Evolutionary conservation across 2,888 invertebrate genomes (phyloP).

Genomic region (Diloba caeruleocephala): DNA sequence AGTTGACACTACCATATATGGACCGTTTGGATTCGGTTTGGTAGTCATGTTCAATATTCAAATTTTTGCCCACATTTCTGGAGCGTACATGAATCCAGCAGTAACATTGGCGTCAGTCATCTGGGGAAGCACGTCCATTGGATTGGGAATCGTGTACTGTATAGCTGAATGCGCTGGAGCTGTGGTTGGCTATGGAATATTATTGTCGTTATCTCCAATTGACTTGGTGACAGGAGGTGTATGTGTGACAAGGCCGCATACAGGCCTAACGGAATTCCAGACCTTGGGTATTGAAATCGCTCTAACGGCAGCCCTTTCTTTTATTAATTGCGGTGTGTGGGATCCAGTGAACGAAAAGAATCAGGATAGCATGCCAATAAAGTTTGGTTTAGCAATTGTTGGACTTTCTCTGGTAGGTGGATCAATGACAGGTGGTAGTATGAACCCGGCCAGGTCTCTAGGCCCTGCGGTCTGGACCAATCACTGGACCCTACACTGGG

Average conservation of each 20-base stretch:
- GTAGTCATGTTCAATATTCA: slow-evolving; percentile 91
- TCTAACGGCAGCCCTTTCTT: slow-evolving; percentile 90
- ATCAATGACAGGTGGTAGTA: slow-evolving; percentile 91
- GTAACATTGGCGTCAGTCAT: slow-evolving; percentile 91
- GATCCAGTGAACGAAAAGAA: slow-evolving; percentile 91
- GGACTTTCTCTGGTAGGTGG: slow-evolving; percentile 91
- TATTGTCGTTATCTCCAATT: slow-evolving; percentile 85
- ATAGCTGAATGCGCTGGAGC: slow-evolving; percentile 92
- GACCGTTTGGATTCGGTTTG: slow-evolving; percentile 91
- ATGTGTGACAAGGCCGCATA: slow-evolving; percentile 90
- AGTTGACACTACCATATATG: slow-evolving; percentile 81
- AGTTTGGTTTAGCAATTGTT: slow-evolving; percentile 91
- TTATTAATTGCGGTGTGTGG: slow-evolving; percentile 92
- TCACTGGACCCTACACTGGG: slow-evolving; percentile 91
- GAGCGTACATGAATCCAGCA: slow-evolving; percentile 93
- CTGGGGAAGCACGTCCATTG: slow-evolving; percentile 86
- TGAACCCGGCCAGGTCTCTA: slow-evolving; percentile 92
- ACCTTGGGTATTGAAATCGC: slow-evolving; percentile 90
- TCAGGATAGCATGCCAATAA: slow-evolving; percentile 90
- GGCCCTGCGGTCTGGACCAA: slow-evolving; percentile 92
- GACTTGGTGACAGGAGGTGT: slow-evolving; percentile 76
- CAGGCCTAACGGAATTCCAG: slow-evolving; percentile 81
- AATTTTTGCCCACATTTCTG: slow-evolving; percentile 94
- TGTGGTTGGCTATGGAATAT: slow-evolving; percentile 91
- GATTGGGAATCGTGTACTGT: slow-evolving; percentile 90